Percentiles rank a stretch among this genome's conserved stretches.
Evolutionary conservation across 1,140 invertebrate genomes (phyloP).

Genomic region (Zaprionus davidi): DNA sequence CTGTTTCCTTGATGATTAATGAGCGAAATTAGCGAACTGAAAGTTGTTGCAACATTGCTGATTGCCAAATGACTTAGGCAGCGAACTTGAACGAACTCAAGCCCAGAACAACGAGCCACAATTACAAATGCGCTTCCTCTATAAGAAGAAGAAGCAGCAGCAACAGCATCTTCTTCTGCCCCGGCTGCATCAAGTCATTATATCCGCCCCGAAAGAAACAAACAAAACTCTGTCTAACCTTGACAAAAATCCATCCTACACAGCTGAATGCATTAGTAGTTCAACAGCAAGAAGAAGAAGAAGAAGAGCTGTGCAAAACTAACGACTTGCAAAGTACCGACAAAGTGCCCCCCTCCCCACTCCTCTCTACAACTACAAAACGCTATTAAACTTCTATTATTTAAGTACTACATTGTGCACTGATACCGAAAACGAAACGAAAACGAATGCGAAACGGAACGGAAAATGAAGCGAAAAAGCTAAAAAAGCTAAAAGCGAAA

Average conservation of each 20-base stretch:
- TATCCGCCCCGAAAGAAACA: conserved; percentile 72
- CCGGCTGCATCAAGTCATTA: conserved; percentile 74
- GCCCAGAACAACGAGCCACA: conserved; percentile 25
- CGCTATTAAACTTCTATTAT: conserved; percentile 84
- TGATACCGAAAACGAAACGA: conserved; percentile 67
- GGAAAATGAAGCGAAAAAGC: conserved; percentile 24
- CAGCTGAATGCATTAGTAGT: conserved; percentile 84
- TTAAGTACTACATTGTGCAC: conserved; percentile 82
- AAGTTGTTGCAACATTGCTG: conserved; percentile 38
- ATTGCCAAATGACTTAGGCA: conserved; percentile 77
- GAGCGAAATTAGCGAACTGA: conserved; percentile 75
- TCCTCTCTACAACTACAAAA: conserved; percentile 57
- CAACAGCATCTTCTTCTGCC: background rate
- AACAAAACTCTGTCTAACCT: conserved; percentile 76
- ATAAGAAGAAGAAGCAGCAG: conserved; percentile 7
- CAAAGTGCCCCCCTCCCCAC: conserved; percentile 29
- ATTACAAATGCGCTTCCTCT: conserved; percentile 76
- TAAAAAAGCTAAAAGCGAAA: conserved; percentile 11
- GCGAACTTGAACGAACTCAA: conserved; percentile 77
- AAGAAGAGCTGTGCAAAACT: conserved; percentile 40
- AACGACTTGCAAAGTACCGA: conserved; percentile 68
- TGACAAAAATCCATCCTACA: conserved; percentile 82
- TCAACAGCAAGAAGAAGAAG: conserved; percentile 57
- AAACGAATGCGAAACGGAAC: conserved; percentile 39
- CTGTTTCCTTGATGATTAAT: conserved; percentile 67